These are phyloP conservation scores for Dendrophyllia cribrosa DNA, from an alignment of 64 coral and sea anemone species.

Conservation along the genomic window DNA sequence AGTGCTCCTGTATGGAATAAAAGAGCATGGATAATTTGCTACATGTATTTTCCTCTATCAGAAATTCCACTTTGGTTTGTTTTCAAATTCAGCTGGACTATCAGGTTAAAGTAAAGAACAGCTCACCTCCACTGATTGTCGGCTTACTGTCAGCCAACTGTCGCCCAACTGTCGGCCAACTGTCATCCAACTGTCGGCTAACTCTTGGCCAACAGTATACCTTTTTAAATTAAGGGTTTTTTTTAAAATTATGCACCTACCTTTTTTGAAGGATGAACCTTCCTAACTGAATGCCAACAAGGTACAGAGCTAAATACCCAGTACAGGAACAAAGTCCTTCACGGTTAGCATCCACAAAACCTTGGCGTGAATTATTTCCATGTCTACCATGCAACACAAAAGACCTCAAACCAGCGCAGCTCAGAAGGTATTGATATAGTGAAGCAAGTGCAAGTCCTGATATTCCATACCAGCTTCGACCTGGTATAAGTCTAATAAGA, in stretches of 20 bases:
- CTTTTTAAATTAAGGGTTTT: too few species aligned
- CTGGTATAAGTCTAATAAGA: conserved; percentile 31
- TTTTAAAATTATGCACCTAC: neutral
- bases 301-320: conserved; percentile 91
- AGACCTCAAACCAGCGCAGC: conserved; percentile 50
- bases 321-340: conserved; percentile 89
- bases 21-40: neutral
- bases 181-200: too few species aligned
- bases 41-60: neutral
- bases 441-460: conserved; percentile 61
- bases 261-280: conserved; percentile 82
- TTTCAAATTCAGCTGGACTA: too few species aligned
- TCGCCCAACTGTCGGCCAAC: too few species aligned
- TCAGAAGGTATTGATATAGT: conserved; percentile 78
- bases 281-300: conserved; percentile 86
- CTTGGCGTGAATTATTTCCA: conserved; percentile 76
- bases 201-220: too few species aligned
- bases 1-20: conserved; percentile 42
- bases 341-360: conserved; percentile 90
- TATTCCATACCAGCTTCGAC: conserved; percentile 45
- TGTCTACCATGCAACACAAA: conserved; percentile 83
- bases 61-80: neutral
- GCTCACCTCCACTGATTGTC: too few species aligned
- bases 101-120: too few species aligned
- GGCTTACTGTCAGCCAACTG: too few species aligned